Evolutionary conservation across 92 coral and sea anemone species (phyloP), one percentile per base, ranked within the genome.

Genomic region (Phenganax stokvisi): DNA sequence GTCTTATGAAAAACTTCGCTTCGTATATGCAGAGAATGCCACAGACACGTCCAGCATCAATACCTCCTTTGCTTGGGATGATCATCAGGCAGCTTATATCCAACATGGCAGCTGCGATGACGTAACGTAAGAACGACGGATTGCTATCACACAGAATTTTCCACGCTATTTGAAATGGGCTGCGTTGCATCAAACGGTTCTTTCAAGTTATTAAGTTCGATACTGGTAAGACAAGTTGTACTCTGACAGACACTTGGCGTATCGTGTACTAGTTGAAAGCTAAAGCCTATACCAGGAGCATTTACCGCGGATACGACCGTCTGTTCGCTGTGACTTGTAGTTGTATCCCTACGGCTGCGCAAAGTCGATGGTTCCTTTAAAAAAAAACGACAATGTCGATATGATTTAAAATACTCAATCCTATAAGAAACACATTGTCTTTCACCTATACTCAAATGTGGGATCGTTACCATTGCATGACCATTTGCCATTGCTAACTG

Each of bases 301-400:
- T 10, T 68, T 37, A 37, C 47, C 27, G 25, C 67, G 51, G 70
- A 64, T 37, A 64, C 70, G 44, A 68, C 54, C 13, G 73, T 68
- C 20, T 30, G 73, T 68, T 68, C 73, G 16, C 73, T 68, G 11
- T 68, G 73, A 68, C 73, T 68, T 28, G 73, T 68, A 37, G 47
- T 37, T 37, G 47, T 37, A 37, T 37, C 47, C 5, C 47, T 37
- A 37, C 47, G 47, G 47, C 47, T 37, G 5, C 47, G 47, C 47
- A 5, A 37, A 37, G 2, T 37, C 47, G 47, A 37, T 37, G 47
- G 47, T 37, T 37, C 47, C 47, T 37, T 20, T 37, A 5, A 37
- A 37, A 37, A 37, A 37, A 37, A 37, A 5, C 47, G 47, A 37
- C 47, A 37, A 37, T 5, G 47, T 37, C 47, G 47, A 37, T 37